Conservation (phyloP, 1,140 invertebrate species). For the Trichonephila inaurata region DNA sequence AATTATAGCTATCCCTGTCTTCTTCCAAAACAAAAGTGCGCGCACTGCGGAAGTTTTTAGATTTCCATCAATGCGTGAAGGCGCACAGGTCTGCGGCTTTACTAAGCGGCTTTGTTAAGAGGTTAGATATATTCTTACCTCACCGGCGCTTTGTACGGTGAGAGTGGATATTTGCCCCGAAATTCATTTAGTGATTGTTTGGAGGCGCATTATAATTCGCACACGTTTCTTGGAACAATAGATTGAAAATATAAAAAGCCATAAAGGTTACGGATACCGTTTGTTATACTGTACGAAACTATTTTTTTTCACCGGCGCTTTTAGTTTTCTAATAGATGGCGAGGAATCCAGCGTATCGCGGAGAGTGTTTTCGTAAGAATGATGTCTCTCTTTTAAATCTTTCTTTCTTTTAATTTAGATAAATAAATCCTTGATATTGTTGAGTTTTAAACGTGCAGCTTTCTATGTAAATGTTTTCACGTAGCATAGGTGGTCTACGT, state of each 20-base stretch:
- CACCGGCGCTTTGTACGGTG: neutral
- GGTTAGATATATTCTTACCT: neutral
- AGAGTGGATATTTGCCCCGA: slow-evolving; percentile 13
- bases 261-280: neutral
- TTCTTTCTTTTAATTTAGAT: neutral
- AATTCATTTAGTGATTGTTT: slow-evolving; percentile 19
- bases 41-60: slow-evolving; percentile 36
- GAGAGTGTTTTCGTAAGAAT: neutral
- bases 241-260: neutral
- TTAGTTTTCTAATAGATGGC: neutral
- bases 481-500: too few species aligned
- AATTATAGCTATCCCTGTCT: slow-evolving; percentile 44
- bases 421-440: neutral
- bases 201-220: neutral
- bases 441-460: too few species aligned
- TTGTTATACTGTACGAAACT: neutral
- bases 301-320: neutral
- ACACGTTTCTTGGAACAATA: neutral
- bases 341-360: neutral
- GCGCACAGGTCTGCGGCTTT: neutral
- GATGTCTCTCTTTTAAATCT: neutral
- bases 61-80: slow-evolving; percentile 48
- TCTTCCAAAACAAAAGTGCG: slow-evolving; percentile 1
- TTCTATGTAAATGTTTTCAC: too few species aligned
- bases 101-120: neutral